Conservation (phyloP, 2,797 vertebrate species). For the Ataeniobius toweri region DNA sequence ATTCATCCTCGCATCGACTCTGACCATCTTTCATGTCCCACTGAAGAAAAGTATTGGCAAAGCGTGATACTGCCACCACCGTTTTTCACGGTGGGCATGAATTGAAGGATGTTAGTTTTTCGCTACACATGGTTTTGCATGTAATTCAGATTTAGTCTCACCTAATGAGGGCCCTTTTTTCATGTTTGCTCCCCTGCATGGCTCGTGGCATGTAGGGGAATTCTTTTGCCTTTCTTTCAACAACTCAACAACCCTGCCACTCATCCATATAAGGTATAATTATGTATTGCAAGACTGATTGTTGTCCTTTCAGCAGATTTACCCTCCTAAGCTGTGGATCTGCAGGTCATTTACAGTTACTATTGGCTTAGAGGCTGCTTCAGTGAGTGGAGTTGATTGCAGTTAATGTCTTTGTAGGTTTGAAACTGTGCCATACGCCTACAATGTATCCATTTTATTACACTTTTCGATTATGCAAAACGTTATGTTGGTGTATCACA, state of each 20-base stretch:
- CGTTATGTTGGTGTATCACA: neutral
- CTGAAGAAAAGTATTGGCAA: neutral
- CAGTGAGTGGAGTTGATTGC: neutral
- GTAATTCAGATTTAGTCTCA: neutral
- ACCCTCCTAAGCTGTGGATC: neutral
- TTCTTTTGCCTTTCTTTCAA: neutral
- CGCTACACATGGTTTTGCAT: neutral
- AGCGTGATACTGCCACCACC: neutral
- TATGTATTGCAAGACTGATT: neutral
- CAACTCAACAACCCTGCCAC: neutral
- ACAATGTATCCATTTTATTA: neutral
- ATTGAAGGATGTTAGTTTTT: neutral
- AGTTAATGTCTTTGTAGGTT: too few species aligned
- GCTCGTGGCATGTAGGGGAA: neutral
- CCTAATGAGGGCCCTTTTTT: neutral
- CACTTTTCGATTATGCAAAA: neutral
- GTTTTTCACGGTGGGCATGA: neutral
- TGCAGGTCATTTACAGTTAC: neutral
- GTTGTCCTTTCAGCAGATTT: neutral
- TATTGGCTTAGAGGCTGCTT: neutral
- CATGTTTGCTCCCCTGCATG: neutral
- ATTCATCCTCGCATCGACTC: neutral
- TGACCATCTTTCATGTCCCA: neutral
- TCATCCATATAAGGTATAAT: neutral
- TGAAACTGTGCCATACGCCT: neutral